phyloP scores from a whole-genome alignment of 2,797 vertebrate species.

The Fistularia commersonii region DNA sequence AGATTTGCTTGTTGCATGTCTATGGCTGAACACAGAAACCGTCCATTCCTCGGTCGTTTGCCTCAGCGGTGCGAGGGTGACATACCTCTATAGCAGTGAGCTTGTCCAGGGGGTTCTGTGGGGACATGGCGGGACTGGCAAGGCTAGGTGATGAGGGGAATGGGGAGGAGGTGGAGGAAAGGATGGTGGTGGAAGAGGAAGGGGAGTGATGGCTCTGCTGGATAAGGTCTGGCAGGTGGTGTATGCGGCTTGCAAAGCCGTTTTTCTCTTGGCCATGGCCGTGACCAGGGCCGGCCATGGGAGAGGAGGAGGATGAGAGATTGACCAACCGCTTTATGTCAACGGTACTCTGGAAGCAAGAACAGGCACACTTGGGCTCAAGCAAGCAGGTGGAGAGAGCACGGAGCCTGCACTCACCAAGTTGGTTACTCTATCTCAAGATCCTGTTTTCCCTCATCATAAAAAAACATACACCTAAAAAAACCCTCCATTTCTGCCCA shows the following conservation, averaged over 20 bases:
- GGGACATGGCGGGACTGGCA: constrained; percentile 94
- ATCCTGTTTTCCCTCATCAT: constrained; percentile 1
- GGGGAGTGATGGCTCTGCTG: constrained; percentile 99
- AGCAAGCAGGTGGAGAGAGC: constrained; percentile 37
- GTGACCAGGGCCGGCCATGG: constrained; percentile 45
- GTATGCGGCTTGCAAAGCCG: constrained; percentile 92
- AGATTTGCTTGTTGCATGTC: neutral
- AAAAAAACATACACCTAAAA: neutral
- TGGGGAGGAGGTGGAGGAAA: constrained; percentile 88
- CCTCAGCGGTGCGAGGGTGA: constrained; percentile 32
- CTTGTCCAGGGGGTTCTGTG: constrained; percentile 78
- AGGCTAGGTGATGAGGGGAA: constrained; percentile 93
- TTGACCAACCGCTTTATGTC: constrained; percentile 85
- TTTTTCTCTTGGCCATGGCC: constrained; percentile 88
- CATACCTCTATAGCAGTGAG: constrained; percentile 75
- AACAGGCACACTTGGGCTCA: constrained; percentile 93
- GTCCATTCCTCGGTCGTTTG: constrained; percentile 23
- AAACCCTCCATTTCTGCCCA: neutral
- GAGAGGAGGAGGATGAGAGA: constrained; percentile 51
- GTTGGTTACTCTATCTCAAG: constrained; percentile 1
- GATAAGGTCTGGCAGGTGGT: constrained; percentile 99
- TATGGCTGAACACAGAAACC: constrained; percentile 17
- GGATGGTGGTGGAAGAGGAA: constrained; percentile 89
- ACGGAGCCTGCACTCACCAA: constrained; percentile 10
- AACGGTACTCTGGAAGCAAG: constrained; percentile 96